Conservation (phyloP, 2,797 vertebrate genomes). For the Limnodromus scolopaceus region DNA sequence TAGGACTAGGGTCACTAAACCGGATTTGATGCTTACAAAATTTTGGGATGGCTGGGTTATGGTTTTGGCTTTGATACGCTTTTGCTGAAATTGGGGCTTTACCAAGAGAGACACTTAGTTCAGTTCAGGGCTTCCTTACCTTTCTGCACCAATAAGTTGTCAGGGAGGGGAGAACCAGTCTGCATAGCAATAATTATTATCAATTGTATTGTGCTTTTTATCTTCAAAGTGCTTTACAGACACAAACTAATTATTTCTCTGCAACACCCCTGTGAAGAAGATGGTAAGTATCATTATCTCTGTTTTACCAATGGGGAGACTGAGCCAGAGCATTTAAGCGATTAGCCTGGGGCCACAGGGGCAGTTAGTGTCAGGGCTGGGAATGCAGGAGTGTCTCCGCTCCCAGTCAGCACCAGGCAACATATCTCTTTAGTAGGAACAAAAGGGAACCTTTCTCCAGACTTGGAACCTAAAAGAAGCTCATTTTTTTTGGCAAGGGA, state of each 20-base stretch:
- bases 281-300: conserved; percentile 72
- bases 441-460: conserved; percentile 71
- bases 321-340: conserved; percentile 69
- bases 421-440: conserved; percentile 65
- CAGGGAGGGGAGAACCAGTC: conserved; percentile 47
- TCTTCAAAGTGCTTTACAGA: conserved; percentile 73
- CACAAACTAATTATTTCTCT: conserved; percentile 73
- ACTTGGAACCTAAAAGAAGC: conserved; percentile 65
- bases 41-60: not conserved
- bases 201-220: conserved; percentile 73
- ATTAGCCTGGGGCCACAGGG: conserved; percentile 69
- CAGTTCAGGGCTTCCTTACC: conserved; percentile 25
- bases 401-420: conserved; percentile 67
- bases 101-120: not conserved
- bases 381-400: conserved; percentile 71
- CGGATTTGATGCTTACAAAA: not conserved
- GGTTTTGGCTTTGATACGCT: not conserved
- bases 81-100: not conserved
- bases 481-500: conserved; percentile 58
- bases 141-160: conserved; percentile 27
- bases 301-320: conserved; percentile 65
- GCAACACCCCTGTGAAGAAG: conserved; percentile 65
- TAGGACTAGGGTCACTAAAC: not conserved
- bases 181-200: conserved; percentile 71
- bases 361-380: conserved; percentile 72